Base-by-base conservation (phyloP, 2,888 invertebrate genomes). In the Torymus tubicola region DNA sequence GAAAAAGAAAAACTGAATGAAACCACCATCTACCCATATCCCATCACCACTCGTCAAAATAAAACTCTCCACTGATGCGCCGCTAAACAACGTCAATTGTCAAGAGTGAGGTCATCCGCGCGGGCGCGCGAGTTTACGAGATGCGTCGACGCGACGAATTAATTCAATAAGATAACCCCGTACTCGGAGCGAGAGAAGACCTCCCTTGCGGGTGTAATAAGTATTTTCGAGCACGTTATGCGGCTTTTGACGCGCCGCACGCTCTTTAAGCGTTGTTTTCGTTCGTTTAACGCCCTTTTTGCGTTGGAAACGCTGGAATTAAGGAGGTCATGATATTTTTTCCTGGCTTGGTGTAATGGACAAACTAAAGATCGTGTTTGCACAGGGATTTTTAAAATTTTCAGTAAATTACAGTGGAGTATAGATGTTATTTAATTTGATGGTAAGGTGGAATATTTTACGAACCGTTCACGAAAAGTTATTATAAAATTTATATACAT, bases 131-230 rank as follows among this genome's bases (percentile, higher is more conserved):
- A 89, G 89, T 88, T 90, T 90, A 89, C 88, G 88, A 90, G 89
- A 90, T 87, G 88, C 89, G 90, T 89, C 89, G 90, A 86, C 88
- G 88, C 86, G 88, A 88, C 90, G 87, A 89, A 89, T 90, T 90
- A 90, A 90, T 90, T 90, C 88, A 90, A 90, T 90, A 89, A 90
- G 89, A 88, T 89, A 88, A 86, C 88, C 87, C 52, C 57, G n/a
- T 52, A 69, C 63, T 14, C 2, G 13, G 24, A 1, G 21, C 55
- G 60, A 24, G 52, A 42, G n/a, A n/a, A n/a, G 57, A 57, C 70
- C 52, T 65, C 69, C 57, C 57, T 72, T n/a, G n/a, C 55, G 42
- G 57, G 50, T 57, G 55, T 57, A 65, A 13, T 42, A n/a, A 64
- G 53, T 63, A 61, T 73, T 80, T 71, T 76, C 68, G 55, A 80